Evolutionary conservation across 2,888 invertebrate species (phyloP).

Genomic region (Elegia similella): DNA sequence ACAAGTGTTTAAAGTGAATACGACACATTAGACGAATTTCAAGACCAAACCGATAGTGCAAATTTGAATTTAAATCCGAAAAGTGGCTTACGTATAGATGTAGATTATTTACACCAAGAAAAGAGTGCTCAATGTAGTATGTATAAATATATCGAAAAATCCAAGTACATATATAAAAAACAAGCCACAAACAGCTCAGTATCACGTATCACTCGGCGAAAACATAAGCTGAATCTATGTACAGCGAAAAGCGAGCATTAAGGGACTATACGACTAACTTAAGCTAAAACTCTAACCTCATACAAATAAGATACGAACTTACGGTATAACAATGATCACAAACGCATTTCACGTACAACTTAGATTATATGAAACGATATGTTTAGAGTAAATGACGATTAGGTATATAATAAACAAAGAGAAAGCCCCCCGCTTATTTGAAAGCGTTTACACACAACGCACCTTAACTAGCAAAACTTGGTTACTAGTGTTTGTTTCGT

Average conservation of each 20-base stretch:
- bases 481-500: slow-evolving; percentile 49
- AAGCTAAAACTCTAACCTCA: slow-evolving; percentile 43
- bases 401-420: slow-evolving; percentile 43
- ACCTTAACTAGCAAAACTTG: slow-evolving; percentile 74
- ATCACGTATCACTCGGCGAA: slow-evolving; percentile 34
- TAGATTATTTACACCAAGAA: slow-evolving; percentile 58
- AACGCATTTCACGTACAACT: slow-evolving; percentile 57
- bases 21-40: slow-evolving; percentile 20
- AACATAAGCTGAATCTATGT: slow-evolving; percentile 50
- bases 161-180: slow-evolving; percentile 45
- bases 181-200: slow-evolving; percentile 38
- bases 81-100: slow-evolving; percentile 55
- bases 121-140: slow-evolving; percentile 40
- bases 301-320: slow-evolving; percentile 55
- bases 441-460: slow-evolving; percentile 70
- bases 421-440: slow-evolving; percentile 42
- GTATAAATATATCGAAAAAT: slow-evolving; percentile 60
- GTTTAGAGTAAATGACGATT: slow-evolving; percentile 64
- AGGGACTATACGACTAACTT: slow-evolving; percentile 51
- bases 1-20: slow-evolving; percentile 4
- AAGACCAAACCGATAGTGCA: slow-evolving; percentile 43
- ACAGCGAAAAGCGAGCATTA: slow-evolving; percentile 52
- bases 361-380: slow-evolving; percentile 61
- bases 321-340: slow-evolving; percentile 59
- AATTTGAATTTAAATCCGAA: slow-evolving; percentile 40